These are phyloP conservation scores for Spheniscus mendiculus DNA, from an alignment of 2,113 vertebrate genomes.

Conservation along the genomic window DNA sequence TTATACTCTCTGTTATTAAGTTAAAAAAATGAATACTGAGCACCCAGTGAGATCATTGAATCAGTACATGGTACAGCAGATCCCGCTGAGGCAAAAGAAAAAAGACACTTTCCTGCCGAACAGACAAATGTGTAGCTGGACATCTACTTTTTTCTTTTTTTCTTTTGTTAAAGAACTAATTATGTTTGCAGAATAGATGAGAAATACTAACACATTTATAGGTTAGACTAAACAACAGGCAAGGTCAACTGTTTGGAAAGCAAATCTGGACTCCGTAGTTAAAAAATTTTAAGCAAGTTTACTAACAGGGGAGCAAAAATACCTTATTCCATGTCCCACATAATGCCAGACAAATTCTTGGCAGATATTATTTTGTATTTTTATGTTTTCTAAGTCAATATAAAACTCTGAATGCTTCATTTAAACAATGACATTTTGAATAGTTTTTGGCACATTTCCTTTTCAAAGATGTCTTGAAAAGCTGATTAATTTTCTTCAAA, in stretches of 20 bases:
- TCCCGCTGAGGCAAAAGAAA: neutral
- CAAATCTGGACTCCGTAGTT: neutral
- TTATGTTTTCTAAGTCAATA: neutral
- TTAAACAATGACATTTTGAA: neutral
- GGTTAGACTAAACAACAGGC: neutral
- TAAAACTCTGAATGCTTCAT: neutral
- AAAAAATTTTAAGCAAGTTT: neutral
- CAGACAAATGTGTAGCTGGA: neutral
- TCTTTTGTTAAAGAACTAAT: neutral
- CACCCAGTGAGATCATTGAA: constrained; percentile 17
- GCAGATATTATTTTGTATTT: neutral
- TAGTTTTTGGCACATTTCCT: neutral
- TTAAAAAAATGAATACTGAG: neutral
- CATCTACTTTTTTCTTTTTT: neutral
- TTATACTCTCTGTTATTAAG: constrained; percentile 14
- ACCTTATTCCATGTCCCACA: neutral
- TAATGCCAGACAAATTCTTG: constrained; percentile 1
- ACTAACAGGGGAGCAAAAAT: neutral
- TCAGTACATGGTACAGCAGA: constrained; percentile 10
- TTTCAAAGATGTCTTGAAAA: neutral
- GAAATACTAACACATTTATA: neutral
- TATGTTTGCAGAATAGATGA: neutral
- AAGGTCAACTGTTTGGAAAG: neutral
- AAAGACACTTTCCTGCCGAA: neutral
- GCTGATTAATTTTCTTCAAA: neutral